phyloP scores from a whole-genome alignment of 2,113 vertebrate genomes.

The Aleadryas rufinucha region DNA sequence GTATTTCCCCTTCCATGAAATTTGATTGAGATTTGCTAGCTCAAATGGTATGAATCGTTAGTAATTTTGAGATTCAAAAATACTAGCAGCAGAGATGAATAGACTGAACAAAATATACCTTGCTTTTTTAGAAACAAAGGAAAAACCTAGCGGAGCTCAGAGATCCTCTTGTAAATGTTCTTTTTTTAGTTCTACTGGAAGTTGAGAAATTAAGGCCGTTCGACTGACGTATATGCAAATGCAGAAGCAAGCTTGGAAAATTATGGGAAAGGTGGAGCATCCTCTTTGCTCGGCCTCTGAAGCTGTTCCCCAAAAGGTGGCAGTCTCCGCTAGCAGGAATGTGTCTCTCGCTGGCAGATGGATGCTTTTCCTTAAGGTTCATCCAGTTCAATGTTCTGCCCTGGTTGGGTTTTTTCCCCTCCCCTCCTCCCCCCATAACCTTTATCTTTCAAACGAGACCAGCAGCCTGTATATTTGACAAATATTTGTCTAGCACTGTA shows the following conservation, averaged over 20 bases:
- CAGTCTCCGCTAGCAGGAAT: conserved; percentile 31
- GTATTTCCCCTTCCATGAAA: not conserved
- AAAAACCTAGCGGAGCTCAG: not conserved
- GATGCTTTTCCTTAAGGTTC: not conserved
- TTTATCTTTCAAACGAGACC: conserved; percentile 28
- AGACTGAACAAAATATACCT: not conserved
- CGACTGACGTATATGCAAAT: not conserved
- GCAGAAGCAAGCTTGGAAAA: not conserved
- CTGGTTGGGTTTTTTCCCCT: not conserved
- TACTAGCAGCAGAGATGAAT: not conserved
- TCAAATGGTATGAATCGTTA: not conserved
- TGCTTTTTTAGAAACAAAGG: not conserved
- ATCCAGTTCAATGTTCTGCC: not conserved
- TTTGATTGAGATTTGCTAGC: not conserved
- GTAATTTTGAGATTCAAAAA: not conserved
- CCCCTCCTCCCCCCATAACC: not conserved
- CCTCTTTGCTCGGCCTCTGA: not conserved
- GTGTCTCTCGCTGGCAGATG: not conserved
- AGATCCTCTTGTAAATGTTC: not conserved
- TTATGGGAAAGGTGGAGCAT: not conserved
- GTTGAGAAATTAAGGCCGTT: not conserved
- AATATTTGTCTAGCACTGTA: conserved; percentile 31
- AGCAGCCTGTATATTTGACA: conserved; percentile 31
- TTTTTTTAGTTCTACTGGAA: not conserved
- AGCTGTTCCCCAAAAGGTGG: conserved; percentile 58